A percentile compares a stretch with the other conserved stretches of the same genome.
phyloP scores from a whole-genome alignment of 1,140 invertebrate genomes.

The Drosophila setifemur region DNA sequence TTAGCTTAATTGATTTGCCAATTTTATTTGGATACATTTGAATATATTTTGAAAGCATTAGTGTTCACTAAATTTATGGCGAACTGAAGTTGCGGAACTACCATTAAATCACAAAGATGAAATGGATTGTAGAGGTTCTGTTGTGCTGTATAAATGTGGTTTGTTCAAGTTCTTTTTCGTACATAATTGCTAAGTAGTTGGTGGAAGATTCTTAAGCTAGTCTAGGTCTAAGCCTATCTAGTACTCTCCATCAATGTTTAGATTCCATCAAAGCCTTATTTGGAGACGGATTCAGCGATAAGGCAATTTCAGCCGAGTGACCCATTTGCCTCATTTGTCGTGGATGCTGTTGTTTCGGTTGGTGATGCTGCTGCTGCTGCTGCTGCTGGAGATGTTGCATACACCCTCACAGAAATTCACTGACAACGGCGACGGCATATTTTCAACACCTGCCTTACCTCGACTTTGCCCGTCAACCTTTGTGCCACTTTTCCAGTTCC shows the following conservation, averaged over 20 bases:
- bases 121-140: no score
- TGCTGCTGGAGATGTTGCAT: constrained; percentile 27
- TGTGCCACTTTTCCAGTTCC: constrained; percentile 78
- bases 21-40: background rate
- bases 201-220: background rate
- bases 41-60: background rate
- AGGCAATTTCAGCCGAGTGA: constrained; percentile 45
- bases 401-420: constrained; percentile 57
- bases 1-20: constrained; percentile 20
- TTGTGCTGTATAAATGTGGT: no score
- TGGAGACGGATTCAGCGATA: constrained; percentile 11
- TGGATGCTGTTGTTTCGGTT: constrained; percentile 4
- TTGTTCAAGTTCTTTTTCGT: background rate
- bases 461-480: constrained; percentile 67
- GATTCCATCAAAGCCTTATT: constrained; percentile 10
- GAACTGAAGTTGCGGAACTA: no score
- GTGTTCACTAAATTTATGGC: background rate
- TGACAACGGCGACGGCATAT: constrained; percentile 61
- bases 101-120: no score
- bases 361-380: background rate
- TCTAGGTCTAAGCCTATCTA: constrained; percentile 11
- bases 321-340: constrained; percentile 58
- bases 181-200: background rate
- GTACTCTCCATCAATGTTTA: constrained; percentile 15
- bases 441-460: constrained; percentile 77